Percentiles rank a stretch among this genome's conserved stretches.
Evolutionary conservation across 2,797 vertebrate species (phyloP).

Genomic region (Tiaroga cobitis): DNA sequence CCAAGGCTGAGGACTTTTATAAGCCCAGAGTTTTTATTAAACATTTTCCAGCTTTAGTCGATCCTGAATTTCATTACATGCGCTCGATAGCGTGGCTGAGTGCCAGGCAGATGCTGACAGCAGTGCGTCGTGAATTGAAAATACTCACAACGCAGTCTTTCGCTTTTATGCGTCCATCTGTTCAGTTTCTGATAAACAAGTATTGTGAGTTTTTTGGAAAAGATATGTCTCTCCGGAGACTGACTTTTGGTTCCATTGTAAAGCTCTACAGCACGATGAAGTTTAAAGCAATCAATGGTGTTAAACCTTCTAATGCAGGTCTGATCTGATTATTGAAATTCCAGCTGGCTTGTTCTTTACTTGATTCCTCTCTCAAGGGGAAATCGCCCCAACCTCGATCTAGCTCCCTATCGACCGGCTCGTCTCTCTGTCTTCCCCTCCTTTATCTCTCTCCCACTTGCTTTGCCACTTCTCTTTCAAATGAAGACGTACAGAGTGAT

Average conservation of each 20-base stretch:
- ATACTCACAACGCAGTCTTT: conserved; percentile 44
- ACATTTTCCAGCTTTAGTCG: conserved; percentile 67
- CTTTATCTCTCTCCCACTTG: conserved; percentile 34
- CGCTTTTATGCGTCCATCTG: conserved; percentile 43
- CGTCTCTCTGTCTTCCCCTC: conserved; percentile 65
- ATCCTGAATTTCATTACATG: conserved; percentile 72
- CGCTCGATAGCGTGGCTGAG: conserved; percentile 63
- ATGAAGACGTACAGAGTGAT: conserved; percentile 65
- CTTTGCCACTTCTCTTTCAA: conserved; percentile 36
- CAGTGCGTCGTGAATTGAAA: conserved; percentile 29
- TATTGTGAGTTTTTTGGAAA: conserved; percentile 31
- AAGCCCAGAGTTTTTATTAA: conserved; percentile 62
- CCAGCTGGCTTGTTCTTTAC: conserved; percentile 57
- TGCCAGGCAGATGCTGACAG: conserved; percentile 58
- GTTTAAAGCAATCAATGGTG: conserved; percentile 71
- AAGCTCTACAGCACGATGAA: conserved; percentile 59
- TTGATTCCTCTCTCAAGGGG: conserved; percentile 57
- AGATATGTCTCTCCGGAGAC: conserved; percentile 36
- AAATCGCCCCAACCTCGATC: conserved; percentile 58
- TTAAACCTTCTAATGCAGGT: conserved; percentile 70
- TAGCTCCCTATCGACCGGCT: conserved; percentile 62
- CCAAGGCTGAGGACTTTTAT: conserved; percentile 56
- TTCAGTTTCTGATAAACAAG: conserved; percentile 43
- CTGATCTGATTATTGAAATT: conserved; percentile 78
- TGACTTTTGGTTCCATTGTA: conserved; percentile 55